phyloP scores from a whole-genome alignment of 2,888 invertebrate genomes.

The Papilio elwesi region DNA sequence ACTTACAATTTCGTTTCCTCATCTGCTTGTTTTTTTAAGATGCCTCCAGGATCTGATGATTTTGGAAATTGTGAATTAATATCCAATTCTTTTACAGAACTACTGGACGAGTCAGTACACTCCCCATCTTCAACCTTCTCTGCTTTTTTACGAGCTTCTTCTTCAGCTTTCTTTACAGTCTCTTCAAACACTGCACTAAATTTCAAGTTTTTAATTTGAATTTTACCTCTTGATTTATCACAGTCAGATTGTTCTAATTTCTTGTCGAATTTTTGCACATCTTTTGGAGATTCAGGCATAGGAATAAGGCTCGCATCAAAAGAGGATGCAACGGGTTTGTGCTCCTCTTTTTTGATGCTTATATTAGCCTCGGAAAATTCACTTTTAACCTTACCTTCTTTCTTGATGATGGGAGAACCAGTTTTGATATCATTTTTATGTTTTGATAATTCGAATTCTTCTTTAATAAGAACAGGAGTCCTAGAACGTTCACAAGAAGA shows the following conservation, averaged over 20 bases:
- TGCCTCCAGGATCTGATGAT: conserved; percentile 77
- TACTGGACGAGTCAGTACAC: conserved; percentile 78
- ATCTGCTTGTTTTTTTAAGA: conserved; percentile 73
- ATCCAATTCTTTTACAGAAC: conserved; percentile 67
- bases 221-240: conserved; percentile 82
- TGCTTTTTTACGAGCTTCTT: conserved; percentile 84
- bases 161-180: conserved; percentile 86
- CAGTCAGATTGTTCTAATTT: conserved; percentile 62
- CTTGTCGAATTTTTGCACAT: conserved; percentile 59
- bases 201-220: conserved; percentile 88
- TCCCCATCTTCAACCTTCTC: conserved; percentile 87
- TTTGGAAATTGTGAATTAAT: conserved; percentile 75
- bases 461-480: conserved; percentile 62
- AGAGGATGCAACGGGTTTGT: conserved; percentile 52
- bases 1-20: conserved; percentile 83
- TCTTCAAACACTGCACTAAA: conserved; percentile 87
- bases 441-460: conserved; percentile 50
- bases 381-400: conserved; percentile 45
- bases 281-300: conserved; percentile 75
- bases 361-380: conserved; percentile 48
- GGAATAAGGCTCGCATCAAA: conserved; percentile 66
- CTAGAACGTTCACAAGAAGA: conserved; percentile 57
- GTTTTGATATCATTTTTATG: conserved; percentile 42
- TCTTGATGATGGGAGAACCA: conserved; percentile 51
- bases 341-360: conserved; percentile 53